Evolutionary conservation across 2,797 vertebrate genomes (phyloP), one percentile per base, ranked within the genome.

Genomic region (Gymnoscopelus microlampas): DNA sequence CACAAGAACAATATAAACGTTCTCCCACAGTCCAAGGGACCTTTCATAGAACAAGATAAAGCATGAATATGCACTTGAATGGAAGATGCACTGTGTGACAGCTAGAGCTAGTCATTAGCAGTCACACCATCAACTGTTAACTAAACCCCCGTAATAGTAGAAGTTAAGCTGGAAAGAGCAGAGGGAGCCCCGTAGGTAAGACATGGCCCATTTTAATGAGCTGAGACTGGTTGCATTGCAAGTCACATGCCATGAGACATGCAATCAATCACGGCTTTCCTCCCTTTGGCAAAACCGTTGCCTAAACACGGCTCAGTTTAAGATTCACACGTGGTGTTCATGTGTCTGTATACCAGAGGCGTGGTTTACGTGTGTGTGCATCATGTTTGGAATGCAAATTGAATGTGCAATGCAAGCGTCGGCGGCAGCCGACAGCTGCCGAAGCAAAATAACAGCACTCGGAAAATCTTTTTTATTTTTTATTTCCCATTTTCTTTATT

Each of bases 401-500:
- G 32, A 53, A 48, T 13, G 19, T 55, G 60, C 23, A 50, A 56
- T 59, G 62, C 8, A 68, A 62, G 39, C 39, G 24, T 3, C 26
- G 72, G 13, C 14, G 67, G 47, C 24, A 76, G 49, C n/a, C 61
- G 53, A 23, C 39, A 12, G 49, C 19, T 66, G 55, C 69, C 61
- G 48, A 9, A 81, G 82, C 74, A 84, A 88, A 91, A 91, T 87
- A 88, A 87, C 69, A 95, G 48, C 82, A 94, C 81, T 85, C 91
- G 88, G 86, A 90, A 88, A 81, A 91, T 90, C 62, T 81, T 88
- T 44, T 89, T 78, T 77, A 61, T 69, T 91, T 47, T 94, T 89
- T 91, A 88, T 93, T 94, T 93, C 93, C 90, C 91, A 86, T 90
- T 91, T 93, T 92, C 92, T 82, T 89, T 89, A 79, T 95, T 94